Base-by-base conservation (phyloP, 2,113 vertebrate genomes). In the Thomomys bottae region DNA sequence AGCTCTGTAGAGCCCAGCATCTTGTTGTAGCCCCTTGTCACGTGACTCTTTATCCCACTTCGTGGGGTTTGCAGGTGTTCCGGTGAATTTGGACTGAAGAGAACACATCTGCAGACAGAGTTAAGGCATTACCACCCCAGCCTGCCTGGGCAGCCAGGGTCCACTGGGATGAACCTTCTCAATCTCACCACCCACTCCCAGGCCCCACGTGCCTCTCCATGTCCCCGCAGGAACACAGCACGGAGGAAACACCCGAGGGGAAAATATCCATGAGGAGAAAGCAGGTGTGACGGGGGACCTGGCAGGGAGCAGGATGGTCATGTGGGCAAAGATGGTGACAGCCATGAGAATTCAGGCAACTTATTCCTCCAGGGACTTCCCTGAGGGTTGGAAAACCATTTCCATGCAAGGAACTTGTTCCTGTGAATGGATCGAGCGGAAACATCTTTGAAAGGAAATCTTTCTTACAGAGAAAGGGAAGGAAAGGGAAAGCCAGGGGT, bases 341-440 rank as follows among this genome's bases (percentile, higher is more conserved):
- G 14, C 18, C 18, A 54, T 49, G 45, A 49, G 45, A 8, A 49
- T 49, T 2, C 14, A 49, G 45, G 9, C 45, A 8, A 49, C 14
- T 49, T 49, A 49, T 49, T 49, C 45, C 45, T 49, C 45, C 45
- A 49, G 45, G 45, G 45, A 49, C 45, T 72, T 54, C 61, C 68
- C 71, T 61, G 87, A 66, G 84, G 34, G 45, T 54, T 68, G 91
- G 76, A 75, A n/a, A 84, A 71, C 67, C 67, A 49, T 26, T 61
- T 66, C 82, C 82, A 6, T 67, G 92, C 85, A 78, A 59, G 28
- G 49, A 81, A 75, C 84, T 61, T 61, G n/a, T 54, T 75, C 5
- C 38, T 42, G 54, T 77, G 76, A 79, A 94, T 80, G 76, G 66
- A 78, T 40, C 40, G 40, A 61, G 36, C 30, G 38, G 38, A 89